These are phyloP conservation scores for Clarias fuscus DNA, from an alignment of 2,797 vertebrate species.

Conservation along the genomic window DNA sequence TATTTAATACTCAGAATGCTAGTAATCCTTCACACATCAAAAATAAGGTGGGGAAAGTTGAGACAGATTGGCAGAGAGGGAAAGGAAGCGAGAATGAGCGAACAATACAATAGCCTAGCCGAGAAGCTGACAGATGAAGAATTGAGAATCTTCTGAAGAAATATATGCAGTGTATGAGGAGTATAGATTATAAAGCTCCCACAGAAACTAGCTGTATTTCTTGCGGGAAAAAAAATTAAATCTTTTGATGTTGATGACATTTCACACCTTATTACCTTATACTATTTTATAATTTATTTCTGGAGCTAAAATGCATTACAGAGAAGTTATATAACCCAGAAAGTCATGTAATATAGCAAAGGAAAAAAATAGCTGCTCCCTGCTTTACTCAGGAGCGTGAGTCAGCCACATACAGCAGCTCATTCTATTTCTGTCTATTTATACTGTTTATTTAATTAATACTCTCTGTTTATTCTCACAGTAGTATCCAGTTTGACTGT, in stretches of 20 bases:
- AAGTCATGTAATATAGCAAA: neutral
- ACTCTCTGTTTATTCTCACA: neutral
- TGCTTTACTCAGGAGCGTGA: conserved; percentile 7
- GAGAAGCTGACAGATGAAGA: neutral
- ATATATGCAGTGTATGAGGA: neutral
- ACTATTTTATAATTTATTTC: neutral
- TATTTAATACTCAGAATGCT: conserved; percentile 6
- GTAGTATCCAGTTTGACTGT: neutral
- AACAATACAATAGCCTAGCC: neutral
- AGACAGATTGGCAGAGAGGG: neutral
- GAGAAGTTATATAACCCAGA: conserved; percentile 13
- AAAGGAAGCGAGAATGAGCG: neutral
- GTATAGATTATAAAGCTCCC: neutral
- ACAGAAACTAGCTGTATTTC: neutral
- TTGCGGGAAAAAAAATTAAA: neutral
- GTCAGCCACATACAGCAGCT: neutral
- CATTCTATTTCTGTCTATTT: conserved; percentile 17
- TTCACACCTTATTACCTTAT: conserved; percentile 9
- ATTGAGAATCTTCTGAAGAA: conserved; percentile 14
- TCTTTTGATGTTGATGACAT: conserved; percentile 1
- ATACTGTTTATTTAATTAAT: conserved; percentile 21
- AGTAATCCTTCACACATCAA: conserved; percentile 3
- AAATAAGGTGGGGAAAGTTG: conserved; percentile 7
- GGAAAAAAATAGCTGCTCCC: neutral
- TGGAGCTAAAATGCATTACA: neutral